Percentiles rank a stretch among this genome's conserved stretches.
Conservation (phyloP, 2,113 vertebrate genomes). For the Odontesthes bonariensis region DNA sequence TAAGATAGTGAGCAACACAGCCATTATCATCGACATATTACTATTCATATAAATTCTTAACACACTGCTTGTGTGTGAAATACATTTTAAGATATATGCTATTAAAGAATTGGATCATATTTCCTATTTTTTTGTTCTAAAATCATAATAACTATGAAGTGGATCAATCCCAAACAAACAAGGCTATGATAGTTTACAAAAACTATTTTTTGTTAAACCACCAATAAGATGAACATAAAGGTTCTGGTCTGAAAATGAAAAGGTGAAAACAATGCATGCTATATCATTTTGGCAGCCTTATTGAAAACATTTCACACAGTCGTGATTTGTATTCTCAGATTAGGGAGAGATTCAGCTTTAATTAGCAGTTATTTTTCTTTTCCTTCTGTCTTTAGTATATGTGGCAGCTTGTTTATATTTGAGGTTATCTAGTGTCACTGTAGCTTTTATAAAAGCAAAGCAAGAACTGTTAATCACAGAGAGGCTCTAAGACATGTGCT, state of each 20-base stretch:
- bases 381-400: background rate
- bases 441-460: slow-evolving; percentile 9
- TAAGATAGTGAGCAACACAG: background rate
- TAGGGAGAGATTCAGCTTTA: background rate
- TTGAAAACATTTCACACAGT: background rate
- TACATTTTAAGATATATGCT: too few relatives aligned
- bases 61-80: too few relatives aligned
- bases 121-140: too few relatives aligned
- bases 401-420: background rate
- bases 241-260: too few relatives aligned
- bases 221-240: too few relatives aligned
- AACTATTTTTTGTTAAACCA: background rate
- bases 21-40: too few relatives aligned
- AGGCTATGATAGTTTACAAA: background rate
- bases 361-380: background rate
- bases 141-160: too few relatives aligned
- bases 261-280: too few relatives aligned
- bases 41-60: too few relatives aligned
- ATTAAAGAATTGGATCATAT: too few relatives aligned
- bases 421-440: slow-evolving; percentile 19
- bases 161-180: too few relatives aligned
- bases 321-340: background rate
- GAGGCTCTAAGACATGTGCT: background rate
- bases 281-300: too few relatives aligned
- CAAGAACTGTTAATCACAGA: background rate